Conservation (phyloP, 2,113 vertebrate species). For the Sprattus sprattus region DNA sequence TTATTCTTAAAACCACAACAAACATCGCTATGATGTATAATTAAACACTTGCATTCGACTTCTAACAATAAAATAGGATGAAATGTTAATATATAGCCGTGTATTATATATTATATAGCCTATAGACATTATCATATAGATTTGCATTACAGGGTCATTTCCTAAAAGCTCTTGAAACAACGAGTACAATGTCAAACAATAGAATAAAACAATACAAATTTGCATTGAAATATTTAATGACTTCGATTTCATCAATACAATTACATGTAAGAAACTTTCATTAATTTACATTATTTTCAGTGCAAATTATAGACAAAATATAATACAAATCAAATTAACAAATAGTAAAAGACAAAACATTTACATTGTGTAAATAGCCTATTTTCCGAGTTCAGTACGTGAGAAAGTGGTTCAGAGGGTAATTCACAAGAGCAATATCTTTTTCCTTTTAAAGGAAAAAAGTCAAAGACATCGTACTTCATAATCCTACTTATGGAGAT, state of each 20-base stretch:
- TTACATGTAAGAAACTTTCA: conserved; percentile 84
- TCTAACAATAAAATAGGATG: background rate
- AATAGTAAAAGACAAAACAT: conserved; percentile 53
- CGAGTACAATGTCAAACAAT: background rate
- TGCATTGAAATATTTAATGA: conserved; percentile 17
- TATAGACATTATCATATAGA: no score
- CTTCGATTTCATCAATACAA: conserved; percentile 40
- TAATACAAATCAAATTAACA: conserved; percentile 59
- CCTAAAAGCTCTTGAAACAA: background rate
- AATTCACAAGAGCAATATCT: conserved; percentile 56
- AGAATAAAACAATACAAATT: conserved; percentile 24
- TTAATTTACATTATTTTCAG: conserved; percentile 92
- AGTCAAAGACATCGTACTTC: conserved; percentile 50
- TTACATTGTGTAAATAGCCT: conserved; percentile 57
- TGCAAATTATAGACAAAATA: conserved; percentile 81
- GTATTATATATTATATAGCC: no score
- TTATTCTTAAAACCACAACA: no score
- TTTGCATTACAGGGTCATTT: background rate
- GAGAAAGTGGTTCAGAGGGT: conserved; percentile 63
- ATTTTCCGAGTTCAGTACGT: conserved; percentile 55
- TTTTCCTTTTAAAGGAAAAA: conserved; percentile 49
- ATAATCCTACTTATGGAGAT: conserved; percentile 15
- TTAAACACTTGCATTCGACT: background rate
- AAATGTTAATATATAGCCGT: background rate
- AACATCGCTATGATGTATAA: background rate